A percentile compares a stretch with the other conserved stretches of the same genome.
phyloP scores from a whole-genome alignment of 2,888 invertebrate genomes.

The Platycheirus albimanus region DNA sequence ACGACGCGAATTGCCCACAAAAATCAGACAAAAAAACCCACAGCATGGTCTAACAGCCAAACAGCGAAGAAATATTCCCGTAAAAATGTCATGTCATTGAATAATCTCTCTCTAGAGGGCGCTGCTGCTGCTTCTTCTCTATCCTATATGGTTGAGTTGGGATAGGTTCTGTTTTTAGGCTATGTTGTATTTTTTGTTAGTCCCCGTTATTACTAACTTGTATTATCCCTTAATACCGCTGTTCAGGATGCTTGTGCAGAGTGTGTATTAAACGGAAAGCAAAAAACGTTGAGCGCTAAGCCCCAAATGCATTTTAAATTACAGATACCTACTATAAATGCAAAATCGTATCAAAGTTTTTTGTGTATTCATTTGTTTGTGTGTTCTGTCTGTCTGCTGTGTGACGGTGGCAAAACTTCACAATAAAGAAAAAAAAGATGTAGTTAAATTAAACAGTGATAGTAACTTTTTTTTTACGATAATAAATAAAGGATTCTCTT shows the following conservation, averaged over 20 bases:
- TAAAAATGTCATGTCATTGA: constrained; percentile 49
- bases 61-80: constrained; percentile 56
- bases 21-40: constrained; percentile 61
- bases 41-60: constrained; percentile 59
- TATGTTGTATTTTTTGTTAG: constrained; percentile 3
- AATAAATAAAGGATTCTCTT: constrained; percentile 2
- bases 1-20: constrained; percentile 64
- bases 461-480: background rate
- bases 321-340: too few relatives aligned
- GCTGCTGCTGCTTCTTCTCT: background rate
- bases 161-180: background rate
- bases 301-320: constrained; percentile 22
- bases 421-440: constrained; percentile 2
- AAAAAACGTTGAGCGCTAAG: background rate
- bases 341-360: constrained; percentile 25
- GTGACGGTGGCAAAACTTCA: too few relatives aligned
- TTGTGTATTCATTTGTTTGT: constrained; percentile 9
- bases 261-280: background rate
- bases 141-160: background rate
- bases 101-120: constrained; percentile 13
- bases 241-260: background rate
- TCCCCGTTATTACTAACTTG: constrained; percentile 24
- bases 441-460: background rate
- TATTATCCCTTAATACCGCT: constrained; percentile 22
- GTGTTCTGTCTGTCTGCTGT: too few relatives aligned